These are phyloP conservation scores for Pelecanoides urinatrix DNA, from an alignment of 2,113 vertebrate species.

Conservation along the genomic window DNA sequence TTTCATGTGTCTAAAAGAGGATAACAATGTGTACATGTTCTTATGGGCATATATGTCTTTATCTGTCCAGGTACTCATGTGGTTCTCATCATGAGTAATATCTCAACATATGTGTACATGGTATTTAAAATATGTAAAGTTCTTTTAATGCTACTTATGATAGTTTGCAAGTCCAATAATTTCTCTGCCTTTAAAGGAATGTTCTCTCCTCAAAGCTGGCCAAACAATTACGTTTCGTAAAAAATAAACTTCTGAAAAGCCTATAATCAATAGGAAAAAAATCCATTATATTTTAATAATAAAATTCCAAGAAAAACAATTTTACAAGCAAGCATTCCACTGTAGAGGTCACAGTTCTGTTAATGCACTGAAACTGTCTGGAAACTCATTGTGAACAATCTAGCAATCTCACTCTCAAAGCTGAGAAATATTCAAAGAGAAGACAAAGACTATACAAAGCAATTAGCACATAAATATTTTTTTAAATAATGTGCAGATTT, in stretches of 20 bases:
- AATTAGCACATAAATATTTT: background rate
- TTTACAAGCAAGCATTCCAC: slow-evolving; percentile 25
- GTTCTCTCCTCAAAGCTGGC: slow-evolving; percentile 14
- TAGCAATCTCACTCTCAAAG: background rate
- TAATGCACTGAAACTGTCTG: background rate
- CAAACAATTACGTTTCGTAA: slow-evolving; percentile 18
- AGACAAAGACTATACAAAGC: background rate
- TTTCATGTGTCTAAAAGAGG: background rate
- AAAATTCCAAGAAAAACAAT: slow-evolving; percentile 51
- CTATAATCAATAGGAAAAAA: slow-evolving; percentile 36
- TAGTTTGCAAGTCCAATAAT: background rate
- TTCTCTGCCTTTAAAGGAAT: slow-evolving; percentile 34
- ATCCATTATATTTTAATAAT: slow-evolving; percentile 1
- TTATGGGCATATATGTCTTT: background rate
- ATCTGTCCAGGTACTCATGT: background rate
- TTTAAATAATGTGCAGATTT: background rate
- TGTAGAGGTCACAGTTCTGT: slow-evolving; percentile 32
- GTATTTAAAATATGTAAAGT: background rate
- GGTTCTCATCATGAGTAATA: background rate
- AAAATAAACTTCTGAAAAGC: slow-evolving; percentile 52
- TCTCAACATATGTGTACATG: background rate
- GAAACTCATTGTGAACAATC: background rate
- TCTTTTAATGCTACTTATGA: background rate
- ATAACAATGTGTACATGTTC: background rate
- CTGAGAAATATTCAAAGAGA: background rate